Conservation (phyloP, 2,888 invertebrate genomes). For the Xestia sexstrigata region DNA sequence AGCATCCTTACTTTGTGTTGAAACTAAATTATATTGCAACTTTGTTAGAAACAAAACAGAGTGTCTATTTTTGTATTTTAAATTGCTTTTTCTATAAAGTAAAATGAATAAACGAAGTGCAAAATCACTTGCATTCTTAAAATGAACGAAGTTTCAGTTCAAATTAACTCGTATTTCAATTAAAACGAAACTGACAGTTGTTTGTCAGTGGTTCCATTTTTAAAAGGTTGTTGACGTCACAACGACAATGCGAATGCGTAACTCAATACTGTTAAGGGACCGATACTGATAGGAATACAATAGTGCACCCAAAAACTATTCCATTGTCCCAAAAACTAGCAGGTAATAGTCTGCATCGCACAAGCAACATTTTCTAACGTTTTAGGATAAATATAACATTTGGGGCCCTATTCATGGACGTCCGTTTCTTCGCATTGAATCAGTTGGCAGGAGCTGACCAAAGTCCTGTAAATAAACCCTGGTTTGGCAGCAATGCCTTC, state of each 20-base stretch:
- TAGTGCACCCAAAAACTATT: constrained; percentile 67
- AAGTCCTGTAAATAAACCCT: constrained; percentile 68
- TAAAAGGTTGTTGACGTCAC: constrained; percentile 13
- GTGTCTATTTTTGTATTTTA: constrained; percentile 10
- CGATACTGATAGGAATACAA: constrained; percentile 68
- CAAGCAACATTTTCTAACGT: constrained; percentile 75
- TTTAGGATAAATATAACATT: constrained; percentile 38
- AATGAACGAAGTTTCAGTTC: neutral
- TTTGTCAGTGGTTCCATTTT: constrained; percentile 2
- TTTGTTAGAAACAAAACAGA: neutral
- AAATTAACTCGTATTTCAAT: constrained; percentile 9
- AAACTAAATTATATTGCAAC: constrained; percentile 42
- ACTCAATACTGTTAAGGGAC: constrained; percentile 16
- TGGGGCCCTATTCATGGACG: constrained; percentile 69
- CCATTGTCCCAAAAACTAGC: constrained; percentile 72
- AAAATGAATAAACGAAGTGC: neutral
- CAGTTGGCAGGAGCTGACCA: constrained; percentile 82
- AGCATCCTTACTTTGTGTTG: constrained; percentile 68
- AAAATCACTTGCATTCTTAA: neutral
- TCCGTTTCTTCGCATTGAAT: constrained; percentile 87
- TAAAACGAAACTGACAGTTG: neutral
- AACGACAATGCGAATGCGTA: constrained; percentile 1
- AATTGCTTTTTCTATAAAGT: neutral
- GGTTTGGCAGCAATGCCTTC: constrained; percentile 46
- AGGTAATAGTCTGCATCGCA: constrained; percentile 82